phyloP scores from a whole-genome alignment of 2,797 vertebrate species.

The Enteromius viviparus region DNA sequence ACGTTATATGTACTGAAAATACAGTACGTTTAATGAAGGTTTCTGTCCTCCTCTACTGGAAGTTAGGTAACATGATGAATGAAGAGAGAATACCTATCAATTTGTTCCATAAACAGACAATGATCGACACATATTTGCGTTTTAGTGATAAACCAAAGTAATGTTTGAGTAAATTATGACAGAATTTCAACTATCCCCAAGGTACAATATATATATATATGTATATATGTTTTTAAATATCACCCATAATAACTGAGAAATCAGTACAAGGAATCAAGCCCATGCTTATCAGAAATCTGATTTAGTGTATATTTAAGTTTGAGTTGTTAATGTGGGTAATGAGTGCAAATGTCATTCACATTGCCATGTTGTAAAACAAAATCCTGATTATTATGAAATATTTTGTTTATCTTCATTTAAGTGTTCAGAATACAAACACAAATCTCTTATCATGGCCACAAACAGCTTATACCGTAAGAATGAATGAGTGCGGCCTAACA shows the following conservation, averaged over 20 bases:
- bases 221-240: neutral
- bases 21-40: neutral
- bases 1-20: too few species aligned
- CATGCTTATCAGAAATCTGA: neutral
- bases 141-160: neutral
- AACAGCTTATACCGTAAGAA: neutral
- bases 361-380: neutral
- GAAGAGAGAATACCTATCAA: neutral
- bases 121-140: neutral
- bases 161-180: neutral
- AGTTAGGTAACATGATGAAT: neutral
- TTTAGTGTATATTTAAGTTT: neutral
- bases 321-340: neutral
- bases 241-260: neutral
- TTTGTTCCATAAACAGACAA: neutral
- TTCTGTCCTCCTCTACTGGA: neutral
- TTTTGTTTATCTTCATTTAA: neutral
- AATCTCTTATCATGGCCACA: neutral
- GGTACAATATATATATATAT: too few species aligned
- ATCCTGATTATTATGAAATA: neutral
- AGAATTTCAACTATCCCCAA: neutral
- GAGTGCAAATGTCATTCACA: neutral
- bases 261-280: neutral
- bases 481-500: neutral
- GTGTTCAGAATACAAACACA: constrained; percentile 9